Evolutionary conservation across 2,888 invertebrate genomes (phyloP).

Genomic region (Pachliopta kotzebuea): DNA sequence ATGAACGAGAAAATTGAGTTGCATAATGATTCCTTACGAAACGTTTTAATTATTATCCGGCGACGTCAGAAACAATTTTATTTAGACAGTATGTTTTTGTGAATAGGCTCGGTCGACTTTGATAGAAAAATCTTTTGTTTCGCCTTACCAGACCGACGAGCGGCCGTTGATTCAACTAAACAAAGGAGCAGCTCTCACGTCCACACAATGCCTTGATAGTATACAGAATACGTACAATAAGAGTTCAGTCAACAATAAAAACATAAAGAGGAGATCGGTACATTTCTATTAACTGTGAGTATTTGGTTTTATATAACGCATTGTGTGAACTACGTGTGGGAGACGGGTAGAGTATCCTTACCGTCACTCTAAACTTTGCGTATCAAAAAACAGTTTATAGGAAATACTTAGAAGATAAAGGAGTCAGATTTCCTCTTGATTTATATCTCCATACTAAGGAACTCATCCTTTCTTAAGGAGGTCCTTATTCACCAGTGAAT

Average conservation of each 20-base stretch:
- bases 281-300: not conserved
- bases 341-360: no score
- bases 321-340: no score
- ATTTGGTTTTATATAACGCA: not conserved
- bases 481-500: no score
- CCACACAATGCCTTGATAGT: conserved; percentile 64
- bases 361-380: no score
- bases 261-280: conserved; percentile 41
- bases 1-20: not conserved
- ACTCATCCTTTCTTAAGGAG: no score
- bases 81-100: conserved; percentile 18
- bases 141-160: conserved; percentile 54
- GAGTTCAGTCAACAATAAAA: conserved; percentile 64
- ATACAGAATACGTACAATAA: conserved; percentile 55
- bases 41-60: not conserved
- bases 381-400: no score
- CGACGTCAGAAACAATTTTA: conserved; percentile 10
- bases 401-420: no score
- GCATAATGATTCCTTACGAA: no score
- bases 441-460: no score
- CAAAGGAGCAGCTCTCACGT: conserved; percentile 57
- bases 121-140: conserved; percentile 50
- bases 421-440: no score
- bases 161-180: conserved; percentile 63
- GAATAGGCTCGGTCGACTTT: conserved; percentile 19